Evolutionary conservation across 2,888 invertebrate genomes (phyloP).

Genomic region (Eupithecia dodoneata): DNA sequence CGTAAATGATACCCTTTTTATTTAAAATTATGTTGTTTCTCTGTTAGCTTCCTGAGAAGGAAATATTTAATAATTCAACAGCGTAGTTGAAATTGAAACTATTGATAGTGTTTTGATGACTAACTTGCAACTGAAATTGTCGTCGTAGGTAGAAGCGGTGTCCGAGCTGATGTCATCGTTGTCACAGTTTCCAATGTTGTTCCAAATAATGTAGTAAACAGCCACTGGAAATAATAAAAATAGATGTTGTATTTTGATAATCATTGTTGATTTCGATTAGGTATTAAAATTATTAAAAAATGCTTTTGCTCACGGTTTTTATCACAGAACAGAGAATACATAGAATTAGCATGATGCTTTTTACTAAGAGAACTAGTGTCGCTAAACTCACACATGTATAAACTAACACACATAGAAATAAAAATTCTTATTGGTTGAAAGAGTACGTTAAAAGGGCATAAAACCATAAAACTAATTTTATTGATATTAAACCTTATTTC

Average conservation of each 20-base stretch:
- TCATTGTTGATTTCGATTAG: no score
- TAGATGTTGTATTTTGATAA: no score
- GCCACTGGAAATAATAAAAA: conserved; percentile 79
- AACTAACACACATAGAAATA: no score
- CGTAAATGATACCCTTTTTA: no score
- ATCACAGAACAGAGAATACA: no score
- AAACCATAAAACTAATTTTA: no score
- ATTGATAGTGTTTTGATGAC: conserved; percentile 26
- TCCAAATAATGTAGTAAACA: conserved; percentile 89
- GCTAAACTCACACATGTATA: no score
- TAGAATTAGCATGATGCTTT: no score
- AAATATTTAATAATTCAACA: background rate
- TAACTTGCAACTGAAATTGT: conserved; percentile 72
- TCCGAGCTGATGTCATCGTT: conserved; percentile 68
- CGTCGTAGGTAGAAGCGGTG: conserved; percentile 61
- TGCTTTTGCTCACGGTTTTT: background rate
- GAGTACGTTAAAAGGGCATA: no score
- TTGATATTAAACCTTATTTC: no score
- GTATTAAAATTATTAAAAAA: background rate
- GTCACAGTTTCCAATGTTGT: conserved; percentile 86
- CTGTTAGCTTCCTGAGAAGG: background rate
- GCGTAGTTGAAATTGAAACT: background rate
- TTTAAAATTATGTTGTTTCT: background rate
- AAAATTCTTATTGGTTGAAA: no score
- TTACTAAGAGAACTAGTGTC: no score